Percentiles rank a stretch among this genome's conserved stretches.
Conservation (phyloP, 2,797 vertebrate genomes). For the Steatocranus sp. region DNA sequence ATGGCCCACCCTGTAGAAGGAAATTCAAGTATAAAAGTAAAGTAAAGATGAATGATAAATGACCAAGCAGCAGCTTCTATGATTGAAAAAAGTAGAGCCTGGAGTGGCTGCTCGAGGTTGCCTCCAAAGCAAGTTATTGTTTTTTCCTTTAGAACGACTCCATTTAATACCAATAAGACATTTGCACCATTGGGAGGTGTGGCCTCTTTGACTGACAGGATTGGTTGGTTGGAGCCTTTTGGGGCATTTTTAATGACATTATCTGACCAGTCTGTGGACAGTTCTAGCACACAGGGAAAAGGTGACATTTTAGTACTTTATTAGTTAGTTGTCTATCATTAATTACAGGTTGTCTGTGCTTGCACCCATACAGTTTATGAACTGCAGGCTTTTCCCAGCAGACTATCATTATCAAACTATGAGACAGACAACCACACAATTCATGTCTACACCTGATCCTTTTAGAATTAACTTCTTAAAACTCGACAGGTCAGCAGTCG, state of each 20-base stretch:
- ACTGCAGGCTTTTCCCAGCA: not conserved
- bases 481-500: rapidly evolving
- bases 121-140: not conserved
- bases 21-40: not conserved
- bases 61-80: not conserved
- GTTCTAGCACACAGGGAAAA: not conserved
- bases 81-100: not conserved
- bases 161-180: not conserved
- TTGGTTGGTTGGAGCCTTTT: not conserved
- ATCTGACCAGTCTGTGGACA: not conserved
- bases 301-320: not conserved
- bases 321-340: not conserved
- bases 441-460: not conserved
- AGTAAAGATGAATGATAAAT: not conserved
- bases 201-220: not conserved
- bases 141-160: not conserved
- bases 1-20: too few relatives aligned
- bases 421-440: not conserved
- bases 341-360: not conserved
- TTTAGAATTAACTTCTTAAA: not conserved
- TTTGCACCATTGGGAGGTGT: not conserved
- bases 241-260: not conserved
- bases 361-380: not conserved
- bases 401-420: not conserved
- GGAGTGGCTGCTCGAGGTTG: not conserved